phyloP scores from a whole-genome alignment of 2,797 vertebrate species.

The Tapera naevia region DNA sequence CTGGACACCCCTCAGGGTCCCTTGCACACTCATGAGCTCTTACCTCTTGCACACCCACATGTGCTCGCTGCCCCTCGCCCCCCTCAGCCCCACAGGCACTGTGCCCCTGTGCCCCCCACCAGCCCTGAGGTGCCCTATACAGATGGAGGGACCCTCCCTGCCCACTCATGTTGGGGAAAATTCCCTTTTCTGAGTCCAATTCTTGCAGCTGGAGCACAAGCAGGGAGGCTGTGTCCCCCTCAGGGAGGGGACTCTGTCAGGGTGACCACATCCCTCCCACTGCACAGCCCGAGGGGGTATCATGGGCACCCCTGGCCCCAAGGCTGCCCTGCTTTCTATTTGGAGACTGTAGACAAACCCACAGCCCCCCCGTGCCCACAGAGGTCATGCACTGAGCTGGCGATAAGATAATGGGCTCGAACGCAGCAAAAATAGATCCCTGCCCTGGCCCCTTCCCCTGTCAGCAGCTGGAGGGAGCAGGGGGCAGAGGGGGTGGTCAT shows the following conservation, averaged over 20 bases:
- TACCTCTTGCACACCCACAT: not conserved
- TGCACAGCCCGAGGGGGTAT: rapidly evolving
- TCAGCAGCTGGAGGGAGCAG: rapidly evolving
- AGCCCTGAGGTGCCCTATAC: not conserved
- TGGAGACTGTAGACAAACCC: not conserved
- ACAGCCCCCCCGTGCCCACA: not conserved
- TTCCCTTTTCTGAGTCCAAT: not conserved
- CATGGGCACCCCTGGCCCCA: not conserved
- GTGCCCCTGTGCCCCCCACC: not conserved
- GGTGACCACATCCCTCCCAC: not conserved
- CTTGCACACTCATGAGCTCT: too few relatives aligned
- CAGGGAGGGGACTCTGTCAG: rapidly evolving
- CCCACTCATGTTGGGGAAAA: rapidly evolving
- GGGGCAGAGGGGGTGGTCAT: not conserved
- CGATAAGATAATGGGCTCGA: not conserved
- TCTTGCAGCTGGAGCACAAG: not conserved
- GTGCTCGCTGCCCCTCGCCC: not conserved
- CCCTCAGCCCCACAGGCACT: rapidly evolving
- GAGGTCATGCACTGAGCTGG: not conserved
- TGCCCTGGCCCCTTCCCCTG: not conserved
- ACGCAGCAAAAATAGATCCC: not conserved
- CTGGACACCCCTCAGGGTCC: rapidly evolving
- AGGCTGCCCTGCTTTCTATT: conserved; percentile 23
- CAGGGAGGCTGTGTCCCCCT: too few relatives aligned
- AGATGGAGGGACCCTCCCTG: rapidly evolving